These are phyloP conservation scores for Carassius gibelio DNA, from an alignment of 2,113 vertebrate genomes.

Conservation along the genomic window DNA sequence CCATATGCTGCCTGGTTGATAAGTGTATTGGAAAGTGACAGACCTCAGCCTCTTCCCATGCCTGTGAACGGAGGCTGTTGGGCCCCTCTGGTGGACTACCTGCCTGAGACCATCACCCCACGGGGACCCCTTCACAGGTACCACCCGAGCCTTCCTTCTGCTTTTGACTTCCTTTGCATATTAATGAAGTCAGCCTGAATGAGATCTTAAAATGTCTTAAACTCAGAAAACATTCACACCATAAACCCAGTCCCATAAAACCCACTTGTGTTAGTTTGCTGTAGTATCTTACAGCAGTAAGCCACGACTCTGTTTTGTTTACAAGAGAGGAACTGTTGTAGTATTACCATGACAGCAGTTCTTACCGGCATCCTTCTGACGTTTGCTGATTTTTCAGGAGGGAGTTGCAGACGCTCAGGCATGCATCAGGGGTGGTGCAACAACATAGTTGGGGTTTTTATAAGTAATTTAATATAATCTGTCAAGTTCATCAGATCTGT, in stretches of 20 bases:
- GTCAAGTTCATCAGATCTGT: conserved; percentile 27
- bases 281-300: conserved; percentile 12
- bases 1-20: conserved; percentile 94
- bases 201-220: background rate
- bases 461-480: background rate
- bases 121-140: conserved; percentile 93
- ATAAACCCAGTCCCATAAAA: conserved; percentile 17
- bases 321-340: conserved; percentile 10
- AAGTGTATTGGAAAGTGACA: conserved; percentile 89
- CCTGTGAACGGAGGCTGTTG: conserved; percentile 95
- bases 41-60: conserved; percentile 93
- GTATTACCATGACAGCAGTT: background rate
- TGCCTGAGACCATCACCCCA: conserved; percentile 95
- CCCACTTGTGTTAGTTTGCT: conserved; percentile 21
- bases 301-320: conserved; percentile 15
- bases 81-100: conserved; percentile 96
- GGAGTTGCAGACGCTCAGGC: background rate
- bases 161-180: background rate
- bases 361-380: conserved; percentile 10
- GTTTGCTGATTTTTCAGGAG: background rate
- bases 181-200: background rate
- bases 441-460: conserved; percentile 10
- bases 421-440: conserved; percentile 30
- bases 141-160: conserved; percentile 17
- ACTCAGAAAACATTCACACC: conserved; percentile 5